phyloP scores from a whole-genome alignment of 2,797 vertebrate species.

The Tapirus indicus region DNA sequence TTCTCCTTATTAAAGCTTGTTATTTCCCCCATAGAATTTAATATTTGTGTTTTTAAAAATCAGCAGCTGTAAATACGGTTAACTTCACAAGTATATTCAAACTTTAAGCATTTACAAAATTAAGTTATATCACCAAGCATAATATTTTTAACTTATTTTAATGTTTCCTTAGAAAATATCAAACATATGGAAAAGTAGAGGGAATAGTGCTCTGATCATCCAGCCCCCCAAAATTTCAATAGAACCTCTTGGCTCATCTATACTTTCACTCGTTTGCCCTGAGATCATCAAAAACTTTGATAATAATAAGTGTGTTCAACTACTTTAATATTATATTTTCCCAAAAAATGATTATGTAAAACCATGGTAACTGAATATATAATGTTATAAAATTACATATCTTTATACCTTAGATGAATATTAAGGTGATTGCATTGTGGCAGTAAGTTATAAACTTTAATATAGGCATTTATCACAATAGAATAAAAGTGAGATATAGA shows the following conservation, averaged over 20 bases:
- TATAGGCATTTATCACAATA: not conserved
- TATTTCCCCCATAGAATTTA: slow-evolving; percentile 61
- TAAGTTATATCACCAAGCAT: not conserved
- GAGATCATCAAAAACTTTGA: not conserved
- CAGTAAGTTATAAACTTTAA: not conserved
- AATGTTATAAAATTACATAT: not conserved
- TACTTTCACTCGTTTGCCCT: not conserved
- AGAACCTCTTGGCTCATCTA: not conserved
- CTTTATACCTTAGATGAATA: not conserved
- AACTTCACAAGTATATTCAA: slow-evolving; percentile 64
- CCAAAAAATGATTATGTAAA: not conserved
- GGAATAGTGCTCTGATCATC: not conserved
- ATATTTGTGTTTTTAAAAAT: slow-evolving; percentile 60
- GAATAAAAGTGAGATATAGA: not conserved
- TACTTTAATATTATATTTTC: not conserved
- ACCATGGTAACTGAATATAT: not conserved
- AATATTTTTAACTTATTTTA: not conserved
- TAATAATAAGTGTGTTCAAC: not conserved
- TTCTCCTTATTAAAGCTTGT: not conserved
- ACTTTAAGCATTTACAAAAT: slow-evolving; percentile 21
- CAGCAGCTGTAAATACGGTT: slow-evolving; percentile 52
- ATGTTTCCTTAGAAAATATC: not conserved
- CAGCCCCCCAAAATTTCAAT: not conserved
- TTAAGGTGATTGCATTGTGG: not conserved
- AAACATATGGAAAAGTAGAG: not conserved